Evolutionary conservation across 2,888 invertebrate species (phyloP), one percentile per base, ranked within the genome.

Genomic region (Dascillus cervinus): DNA sequence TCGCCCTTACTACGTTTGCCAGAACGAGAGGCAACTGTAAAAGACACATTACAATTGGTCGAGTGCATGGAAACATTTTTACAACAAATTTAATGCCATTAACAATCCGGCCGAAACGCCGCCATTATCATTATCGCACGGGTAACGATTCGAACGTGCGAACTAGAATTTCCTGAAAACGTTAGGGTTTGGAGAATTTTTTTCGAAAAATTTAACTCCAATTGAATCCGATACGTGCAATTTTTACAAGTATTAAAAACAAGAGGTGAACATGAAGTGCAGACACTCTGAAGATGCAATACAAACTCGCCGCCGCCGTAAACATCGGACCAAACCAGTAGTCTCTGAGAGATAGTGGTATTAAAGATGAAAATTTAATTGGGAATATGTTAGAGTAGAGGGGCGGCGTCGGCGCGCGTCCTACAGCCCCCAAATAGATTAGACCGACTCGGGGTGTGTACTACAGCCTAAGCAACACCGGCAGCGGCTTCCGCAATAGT

Each of bases 391-490:
- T 38, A 40, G 35, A 32, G 37, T 32, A 43, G 42, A 44, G 48
- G 47, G 44, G 46, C 36, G 46, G 57, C 56, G 58, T 51, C 48
- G 55, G 62, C 62, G 62, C 62, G 50, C 41, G 46, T 44, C 42
- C 45, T 47, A 46, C 51, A 49, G 48, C 52, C 49, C 52, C 46
- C 53, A 53, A 59, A 57, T 56, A 58, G 58, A 60, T 58, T 56
- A 52, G 55, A 52, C 52, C 53, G 49, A 57, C 55, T 57, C 60
- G 60, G 63, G 62, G 62, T 63, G 62, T 63, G 64, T 62, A 62
- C 61, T 60, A 62, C 53, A 54, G 37, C 33, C 46, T 47, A 51
- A 52, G 53, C 54, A 53, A 52, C 50, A 53, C 53, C 56, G 54
- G 54, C 49, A 41, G 43, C 41, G 46, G 46, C 44, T 50, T 39